Base-by-base conservation (phyloP, 2,797 vertebrate genomes). In the Cichlasoma orientale region DNA sequence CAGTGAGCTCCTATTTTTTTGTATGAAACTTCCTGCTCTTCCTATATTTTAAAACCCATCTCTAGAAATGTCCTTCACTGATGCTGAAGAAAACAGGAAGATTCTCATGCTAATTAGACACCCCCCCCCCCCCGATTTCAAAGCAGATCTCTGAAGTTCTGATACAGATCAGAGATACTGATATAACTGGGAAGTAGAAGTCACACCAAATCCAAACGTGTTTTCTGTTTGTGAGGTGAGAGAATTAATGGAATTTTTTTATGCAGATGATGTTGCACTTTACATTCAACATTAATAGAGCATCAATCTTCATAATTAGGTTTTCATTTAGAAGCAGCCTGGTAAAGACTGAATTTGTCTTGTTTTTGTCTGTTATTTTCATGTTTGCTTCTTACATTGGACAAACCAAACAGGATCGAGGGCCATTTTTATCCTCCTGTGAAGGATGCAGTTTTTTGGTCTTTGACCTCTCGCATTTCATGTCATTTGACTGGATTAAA, bases 181-280 rank as follows among this genome's bases (percentile, higher is more conserved):
- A 47, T 66, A 4, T 66, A 19, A 27, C 18, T 44, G 59, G 25
- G 41, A 19, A 27, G 59, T 44, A 44, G 38, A 44, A 63, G 38
- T 44, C 14, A 11, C 38, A 18, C 0, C 14, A 18, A 27, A 19
- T 66, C 3, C 38, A 27, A 12, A 47, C 18, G 61, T 25, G 58
- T 12, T 41, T 52, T 52, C 47, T 50, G 18, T 50, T 6, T 52
- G 47, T n/a, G 7, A 52, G 7, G 3, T 9, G 18, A 8, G 7
- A 21, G 4, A 21, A 53, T 21, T 11, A 21, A 9, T 52, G 8
- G 19, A n/a, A 8, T 10, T 9, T 11, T 25, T 61, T 29, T 21
- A 73, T 41, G 55, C 71, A 29, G 71, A 73, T 29, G 71, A 73
- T 29, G 36, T 13, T 57, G 41, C n/a, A 29, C 36, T 57, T 57